Evolutionary conservation across 2,797 vertebrate genomes (phyloP).

Genomic region (Enteromius anoplus): DNA sequence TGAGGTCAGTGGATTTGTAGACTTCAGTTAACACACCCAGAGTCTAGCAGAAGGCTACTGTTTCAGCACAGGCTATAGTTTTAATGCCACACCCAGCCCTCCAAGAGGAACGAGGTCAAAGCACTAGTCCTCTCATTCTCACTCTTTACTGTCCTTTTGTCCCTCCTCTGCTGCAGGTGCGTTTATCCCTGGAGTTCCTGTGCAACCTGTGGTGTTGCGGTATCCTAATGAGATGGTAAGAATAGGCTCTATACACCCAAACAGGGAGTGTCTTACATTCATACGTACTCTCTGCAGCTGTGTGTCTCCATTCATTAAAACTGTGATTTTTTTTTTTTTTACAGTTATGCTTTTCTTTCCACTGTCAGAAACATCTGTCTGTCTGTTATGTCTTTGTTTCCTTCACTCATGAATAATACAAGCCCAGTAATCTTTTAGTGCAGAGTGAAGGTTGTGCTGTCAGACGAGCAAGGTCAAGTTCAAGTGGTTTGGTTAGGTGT

Average conservation of each 20-base stretch:
- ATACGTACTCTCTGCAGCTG: not conserved
- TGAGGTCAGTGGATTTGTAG: not conserved
- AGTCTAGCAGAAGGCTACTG: slow-evolving; percentile 5
- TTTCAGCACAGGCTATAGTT: slow-evolving; percentile 17
- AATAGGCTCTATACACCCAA: not conserved
- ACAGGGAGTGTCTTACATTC: slow-evolving; percentile 3
- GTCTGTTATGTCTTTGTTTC: not conserved
- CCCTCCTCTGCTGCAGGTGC: slow-evolving; percentile 78
- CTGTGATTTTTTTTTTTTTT: not conserved
- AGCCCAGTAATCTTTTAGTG: not conserved
- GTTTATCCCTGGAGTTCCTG: slow-evolving; percentile 93
- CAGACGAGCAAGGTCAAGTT: not conserved
- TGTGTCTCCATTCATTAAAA: slow-evolving; percentile 3
- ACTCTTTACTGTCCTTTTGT: slow-evolving; percentile 7
- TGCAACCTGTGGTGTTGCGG: slow-evolving; percentile 92
- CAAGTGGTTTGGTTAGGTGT: not conserved
- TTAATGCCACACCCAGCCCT: slow-evolving; percentile 7
- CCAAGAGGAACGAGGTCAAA: slow-evolving; percentile 3
- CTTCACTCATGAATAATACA: slow-evolving; percentile 22
- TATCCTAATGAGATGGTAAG: slow-evolving; percentile 93
- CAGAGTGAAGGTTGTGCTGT: not conserved
- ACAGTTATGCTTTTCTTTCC: not conserved
- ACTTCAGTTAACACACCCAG: not conserved
- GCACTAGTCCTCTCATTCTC: slow-evolving; percentile 23
- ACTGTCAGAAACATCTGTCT: not conserved